phyloP scores from a whole-genome alignment of 2,888 invertebrate genomes.

The Hipparchia semele region DNA sequence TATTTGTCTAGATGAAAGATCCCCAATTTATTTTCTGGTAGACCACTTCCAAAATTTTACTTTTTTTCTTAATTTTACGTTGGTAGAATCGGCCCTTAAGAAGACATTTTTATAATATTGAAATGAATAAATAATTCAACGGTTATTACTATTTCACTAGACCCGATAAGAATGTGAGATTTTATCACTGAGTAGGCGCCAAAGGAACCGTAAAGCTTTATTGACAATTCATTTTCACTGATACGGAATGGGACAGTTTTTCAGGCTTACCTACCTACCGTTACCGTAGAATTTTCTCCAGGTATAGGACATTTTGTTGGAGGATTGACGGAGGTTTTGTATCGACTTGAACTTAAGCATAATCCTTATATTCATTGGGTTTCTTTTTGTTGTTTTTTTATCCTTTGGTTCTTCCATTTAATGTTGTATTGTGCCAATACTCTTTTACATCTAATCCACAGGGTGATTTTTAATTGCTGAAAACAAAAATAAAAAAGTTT shows the following conservation, averaged over 20 bases:
- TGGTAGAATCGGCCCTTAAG: too few species aligned
- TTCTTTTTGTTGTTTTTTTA: background rate
- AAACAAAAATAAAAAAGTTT: too few species aligned
- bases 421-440: background rate
- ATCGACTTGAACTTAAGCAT: conserved; percentile 2
- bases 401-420: too few species aligned
- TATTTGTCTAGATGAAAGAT: conserved; percentile 27
- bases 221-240: conserved; percentile 56
- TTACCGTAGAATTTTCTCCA: conserved; percentile 1
- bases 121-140: conserved; percentile 20
- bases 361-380: conserved; percentile 8
- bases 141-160: conserved; percentile 24
- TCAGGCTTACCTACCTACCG: conserved; percentile 44
- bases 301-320: conserved; percentile 6
- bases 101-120: too few species aligned
- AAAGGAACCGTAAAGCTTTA: conserved; percentile 48
- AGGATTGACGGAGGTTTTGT: conserved; percentile 11
- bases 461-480: too few species aligned
- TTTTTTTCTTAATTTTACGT: too few species aligned
- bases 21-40: too few species aligned
- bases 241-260: conserved; percentile 47
- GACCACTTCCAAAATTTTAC: too few species aligned
- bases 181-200: conserved; percentile 37
- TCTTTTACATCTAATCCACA: too few species aligned
- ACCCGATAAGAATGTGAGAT: conserved; percentile 42